Conservation (phyloP, 2,888 invertebrate genomes). For the Antitype chi region DNA sequence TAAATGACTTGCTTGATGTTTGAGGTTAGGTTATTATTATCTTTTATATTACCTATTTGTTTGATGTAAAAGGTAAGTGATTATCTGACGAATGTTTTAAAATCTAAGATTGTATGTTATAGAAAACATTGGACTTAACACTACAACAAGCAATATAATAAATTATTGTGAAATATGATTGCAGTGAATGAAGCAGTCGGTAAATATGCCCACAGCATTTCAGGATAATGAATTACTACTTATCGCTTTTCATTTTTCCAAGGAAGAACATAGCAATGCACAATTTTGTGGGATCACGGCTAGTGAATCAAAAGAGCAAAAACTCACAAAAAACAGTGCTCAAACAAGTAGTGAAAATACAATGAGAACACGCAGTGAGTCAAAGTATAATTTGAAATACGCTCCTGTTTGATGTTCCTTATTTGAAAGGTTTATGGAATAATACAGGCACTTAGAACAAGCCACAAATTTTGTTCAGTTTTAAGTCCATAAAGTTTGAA, state of each 20-base stretch:
- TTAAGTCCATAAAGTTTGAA: background rate
- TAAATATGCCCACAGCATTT: slow-evolving; percentile 1
- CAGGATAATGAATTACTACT: too few species aligned
- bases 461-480: background rate
- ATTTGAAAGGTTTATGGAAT: background rate
- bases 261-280: background rate
- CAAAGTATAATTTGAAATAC: background rate
- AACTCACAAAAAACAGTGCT: background rate
- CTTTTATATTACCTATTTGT: too few species aligned
- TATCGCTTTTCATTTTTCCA: background rate
- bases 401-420: background rate
- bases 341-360: background rate
- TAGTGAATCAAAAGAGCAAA: background rate
- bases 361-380: background rate
- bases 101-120: background rate
- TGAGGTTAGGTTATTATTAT: background rate
- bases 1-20: background rate
- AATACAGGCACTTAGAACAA: background rate
- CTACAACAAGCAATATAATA: background rate
- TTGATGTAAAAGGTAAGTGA: too few species aligned
- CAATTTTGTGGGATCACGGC: background rate
- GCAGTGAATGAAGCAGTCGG: background rate
- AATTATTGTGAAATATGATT: background rate
- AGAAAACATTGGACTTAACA: background rate
- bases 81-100: background rate